Conservation (phyloP, 2,797 vertebrate species). For the Mus spretus region DNA sequence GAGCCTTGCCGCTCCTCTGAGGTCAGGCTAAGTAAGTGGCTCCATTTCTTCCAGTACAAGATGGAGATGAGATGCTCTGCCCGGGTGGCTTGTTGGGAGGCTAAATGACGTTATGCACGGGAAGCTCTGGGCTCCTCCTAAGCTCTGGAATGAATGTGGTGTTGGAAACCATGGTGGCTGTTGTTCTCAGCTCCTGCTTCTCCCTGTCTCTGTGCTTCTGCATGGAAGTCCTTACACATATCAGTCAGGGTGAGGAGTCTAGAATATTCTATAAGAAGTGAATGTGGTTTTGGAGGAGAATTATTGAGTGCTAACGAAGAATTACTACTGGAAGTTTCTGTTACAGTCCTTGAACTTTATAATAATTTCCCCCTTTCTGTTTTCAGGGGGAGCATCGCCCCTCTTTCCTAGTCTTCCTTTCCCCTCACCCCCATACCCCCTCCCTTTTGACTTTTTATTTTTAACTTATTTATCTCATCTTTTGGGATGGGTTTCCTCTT, state of each 20-base stretch:
- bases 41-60: background rate
- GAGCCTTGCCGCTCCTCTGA: background rate
- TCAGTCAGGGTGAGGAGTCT: background rate
- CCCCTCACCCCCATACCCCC: rapidly evolving
- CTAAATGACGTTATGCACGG: background rate
- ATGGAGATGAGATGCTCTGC: background rate
- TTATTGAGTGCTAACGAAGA: background rate
- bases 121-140: background rate
- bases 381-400: background rate
- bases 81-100: background rate
- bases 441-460: background rate
- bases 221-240: background rate
- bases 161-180: background rate
- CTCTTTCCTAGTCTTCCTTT: too few species aligned
- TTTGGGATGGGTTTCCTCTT: background rate
- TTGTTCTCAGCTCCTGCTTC: background rate
- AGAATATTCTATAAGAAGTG: background rate
- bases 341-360: rapidly evolving
- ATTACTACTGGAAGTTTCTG: background rate
- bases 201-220: background rate
- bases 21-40: background rate
- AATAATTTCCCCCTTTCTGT: background rate
- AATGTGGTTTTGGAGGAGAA: background rate
- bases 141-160: background rate
- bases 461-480: background rate